Conservation (phyloP, 2,888 invertebrate genomes). For the Creontiades dilutus region DNA sequence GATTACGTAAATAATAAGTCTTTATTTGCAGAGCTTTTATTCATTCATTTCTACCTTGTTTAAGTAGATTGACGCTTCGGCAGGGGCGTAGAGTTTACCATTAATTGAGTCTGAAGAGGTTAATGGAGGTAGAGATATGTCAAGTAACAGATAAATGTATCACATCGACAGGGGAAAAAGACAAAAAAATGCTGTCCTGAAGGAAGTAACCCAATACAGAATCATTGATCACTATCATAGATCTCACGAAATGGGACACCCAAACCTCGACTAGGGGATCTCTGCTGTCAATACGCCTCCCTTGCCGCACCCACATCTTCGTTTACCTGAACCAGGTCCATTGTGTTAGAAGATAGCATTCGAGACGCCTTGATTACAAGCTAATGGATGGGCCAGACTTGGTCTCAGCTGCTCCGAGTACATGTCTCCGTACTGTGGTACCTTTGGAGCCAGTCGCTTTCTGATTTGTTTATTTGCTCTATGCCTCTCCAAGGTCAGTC, state of each 20-base stretch:
- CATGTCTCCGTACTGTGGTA: neutral
- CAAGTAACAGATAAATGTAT: neutral
- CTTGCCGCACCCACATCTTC: neutral
- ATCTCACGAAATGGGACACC: slow-evolving; percentile 23
- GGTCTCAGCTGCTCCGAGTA: neutral
- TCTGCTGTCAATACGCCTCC: slow-evolving; percentile 4
- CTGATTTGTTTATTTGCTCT: neutral
- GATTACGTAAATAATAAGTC: too few species aligned
- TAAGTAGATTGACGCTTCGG: too few species aligned
- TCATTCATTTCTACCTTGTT: too few species aligned
- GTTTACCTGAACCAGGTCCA: neutral
- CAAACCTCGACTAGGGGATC: neutral
- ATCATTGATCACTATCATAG: neutral
- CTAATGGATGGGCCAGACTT: slow-evolving; percentile 32
- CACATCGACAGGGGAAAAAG: neutral
- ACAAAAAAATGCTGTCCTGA: neutral
- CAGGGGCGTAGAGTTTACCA: too few species aligned
- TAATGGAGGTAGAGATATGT: neutral
- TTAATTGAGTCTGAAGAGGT: too few species aligned
- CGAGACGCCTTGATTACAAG: slow-evolving; percentile 16
- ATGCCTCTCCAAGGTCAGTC: neutral
- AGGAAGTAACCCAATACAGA: neutral
- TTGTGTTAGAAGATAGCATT: slow-evolving; percentile 16
- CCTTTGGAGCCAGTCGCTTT: slow-evolving; percentile 2
- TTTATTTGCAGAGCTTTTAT: too few species aligned